Percentiles rank a stretch among this genome's conserved stretches.
Evolutionary conservation across 2,797 vertebrate genomes (phyloP).

Genomic region (Crypturellus tataupa): DNA sequence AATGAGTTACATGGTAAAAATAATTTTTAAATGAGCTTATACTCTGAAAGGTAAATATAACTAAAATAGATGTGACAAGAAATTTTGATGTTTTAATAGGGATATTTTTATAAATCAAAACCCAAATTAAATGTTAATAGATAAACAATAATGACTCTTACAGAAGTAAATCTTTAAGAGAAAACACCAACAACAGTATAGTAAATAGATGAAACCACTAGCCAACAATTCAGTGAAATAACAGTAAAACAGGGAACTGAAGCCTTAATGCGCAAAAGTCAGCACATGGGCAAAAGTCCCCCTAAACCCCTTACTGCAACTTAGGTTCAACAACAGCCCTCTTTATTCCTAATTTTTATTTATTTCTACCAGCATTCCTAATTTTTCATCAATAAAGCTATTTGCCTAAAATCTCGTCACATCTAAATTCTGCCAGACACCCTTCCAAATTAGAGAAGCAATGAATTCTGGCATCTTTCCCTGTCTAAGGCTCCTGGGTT

Average conservation of each 20-base stretch:
- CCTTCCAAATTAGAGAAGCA: background rate
- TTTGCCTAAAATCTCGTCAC: background rate
- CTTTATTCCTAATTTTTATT: background rate
- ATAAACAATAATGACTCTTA: background rate
- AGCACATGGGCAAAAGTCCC: rapidly evolving
- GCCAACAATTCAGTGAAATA: background rate
- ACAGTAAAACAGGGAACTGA: background rate
- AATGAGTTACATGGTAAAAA: conserved; percentile 1
- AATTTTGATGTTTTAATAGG: background rate
- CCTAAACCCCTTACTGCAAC: background rate
- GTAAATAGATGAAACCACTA: background rate
- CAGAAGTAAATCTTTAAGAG: background rate
- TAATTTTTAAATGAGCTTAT: background rate
- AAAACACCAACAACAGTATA: rapidly evolving
- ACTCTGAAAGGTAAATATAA: background rate
- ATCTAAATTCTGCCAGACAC: background rate
- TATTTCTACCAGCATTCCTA: background rate
- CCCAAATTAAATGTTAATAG: background rate
- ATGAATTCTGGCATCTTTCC: background rate
- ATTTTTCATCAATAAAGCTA: background rate
- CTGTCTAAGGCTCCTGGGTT: background rate
- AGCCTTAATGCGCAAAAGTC: background rate
- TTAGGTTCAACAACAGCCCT: background rate
- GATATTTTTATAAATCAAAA: conserved; percentile 45
- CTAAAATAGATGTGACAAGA: background rate